These are phyloP conservation scores for Labeo catla DNA, from an alignment of 2,113 vertebrate genomes.

Conservation along the genomic window DNA sequence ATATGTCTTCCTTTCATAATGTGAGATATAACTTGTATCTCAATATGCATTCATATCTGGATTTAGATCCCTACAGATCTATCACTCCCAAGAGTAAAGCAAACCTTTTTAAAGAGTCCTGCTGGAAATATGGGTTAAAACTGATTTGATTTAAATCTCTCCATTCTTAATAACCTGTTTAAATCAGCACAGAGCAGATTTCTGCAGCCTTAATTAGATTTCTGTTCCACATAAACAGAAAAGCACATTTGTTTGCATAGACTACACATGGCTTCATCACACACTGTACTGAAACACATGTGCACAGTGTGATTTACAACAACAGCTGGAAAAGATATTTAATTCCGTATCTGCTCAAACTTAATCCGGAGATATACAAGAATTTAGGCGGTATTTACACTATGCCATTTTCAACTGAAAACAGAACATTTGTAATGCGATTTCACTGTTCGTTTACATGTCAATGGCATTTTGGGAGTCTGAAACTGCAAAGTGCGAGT, in stretches of 20 bases:
- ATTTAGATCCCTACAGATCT: background rate
- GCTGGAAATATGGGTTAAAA: background rate
- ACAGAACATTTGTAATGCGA: no score
- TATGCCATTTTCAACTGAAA: no score
- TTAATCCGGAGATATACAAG: background rate
- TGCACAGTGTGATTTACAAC: background rate
- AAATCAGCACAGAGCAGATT: background rate
- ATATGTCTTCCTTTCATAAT: background rate
- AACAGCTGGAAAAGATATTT: constrained; percentile 1
- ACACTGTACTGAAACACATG: background rate
- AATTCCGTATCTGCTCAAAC: background rate
- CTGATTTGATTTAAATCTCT: background rate
- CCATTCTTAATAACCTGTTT: constrained; percentile 2
- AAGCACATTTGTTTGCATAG: background rate
- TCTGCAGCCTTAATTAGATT: background rate
- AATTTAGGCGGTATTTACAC: background rate
- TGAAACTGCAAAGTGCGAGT: background rate
- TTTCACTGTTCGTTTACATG: no score
- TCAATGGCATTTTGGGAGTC: no score
- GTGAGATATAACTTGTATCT: background rate
- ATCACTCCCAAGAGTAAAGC: background rate
- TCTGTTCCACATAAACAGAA: constrained; percentile 17
- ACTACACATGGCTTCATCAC: constrained; percentile 21
- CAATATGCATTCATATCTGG: background rate
- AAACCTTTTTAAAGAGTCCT: background rate